phyloP scores from a whole-genome alignment of 2,113 vertebrate genomes.

The Deroptyus accipitrinus region DNA sequence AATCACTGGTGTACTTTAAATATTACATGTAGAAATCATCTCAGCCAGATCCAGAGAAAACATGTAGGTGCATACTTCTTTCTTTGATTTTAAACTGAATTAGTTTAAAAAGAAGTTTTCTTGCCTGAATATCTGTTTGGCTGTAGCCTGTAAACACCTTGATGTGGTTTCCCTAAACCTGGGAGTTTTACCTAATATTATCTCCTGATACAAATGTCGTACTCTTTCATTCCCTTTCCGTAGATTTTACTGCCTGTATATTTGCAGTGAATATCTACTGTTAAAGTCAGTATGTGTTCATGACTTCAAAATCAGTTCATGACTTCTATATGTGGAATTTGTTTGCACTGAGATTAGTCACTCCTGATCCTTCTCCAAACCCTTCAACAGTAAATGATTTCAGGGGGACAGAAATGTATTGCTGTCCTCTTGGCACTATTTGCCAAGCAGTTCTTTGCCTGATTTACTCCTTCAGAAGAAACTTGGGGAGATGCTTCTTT shows the following conservation, averaged over 20 bases:
- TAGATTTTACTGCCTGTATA: not conserved
- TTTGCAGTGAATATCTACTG: not conserved
- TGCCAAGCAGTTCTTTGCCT: not conserved
- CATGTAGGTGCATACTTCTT: not conserved
- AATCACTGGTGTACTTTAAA: not conserved
- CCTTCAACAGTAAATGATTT: not conserved
- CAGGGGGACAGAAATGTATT: not conserved
- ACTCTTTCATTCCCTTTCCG: not conserved
- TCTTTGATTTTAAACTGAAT: not conserved
- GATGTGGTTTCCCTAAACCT: not conserved
- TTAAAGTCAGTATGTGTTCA: not conserved
- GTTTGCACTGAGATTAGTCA: not conserved
- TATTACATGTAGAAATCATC: not conserved
- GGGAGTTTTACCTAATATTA: not conserved
- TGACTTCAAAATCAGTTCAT: not conserved
- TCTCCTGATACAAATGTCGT: not conserved
- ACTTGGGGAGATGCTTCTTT: not conserved
- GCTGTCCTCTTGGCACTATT: not conserved
- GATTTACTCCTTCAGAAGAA: not conserved
- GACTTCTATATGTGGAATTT: not conserved
- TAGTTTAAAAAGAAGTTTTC: not conserved
- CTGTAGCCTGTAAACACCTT: not conserved
- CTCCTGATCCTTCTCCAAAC: not conserved
- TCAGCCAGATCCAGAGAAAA: not conserved
- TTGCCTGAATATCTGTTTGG: not conserved